Percentiles rank a stretch among this genome's conserved stretches.
Evolutionary conservation across 2,113 vertebrate genomes (phyloP).

Genomic region (Melanocharis versteri): DNA sequence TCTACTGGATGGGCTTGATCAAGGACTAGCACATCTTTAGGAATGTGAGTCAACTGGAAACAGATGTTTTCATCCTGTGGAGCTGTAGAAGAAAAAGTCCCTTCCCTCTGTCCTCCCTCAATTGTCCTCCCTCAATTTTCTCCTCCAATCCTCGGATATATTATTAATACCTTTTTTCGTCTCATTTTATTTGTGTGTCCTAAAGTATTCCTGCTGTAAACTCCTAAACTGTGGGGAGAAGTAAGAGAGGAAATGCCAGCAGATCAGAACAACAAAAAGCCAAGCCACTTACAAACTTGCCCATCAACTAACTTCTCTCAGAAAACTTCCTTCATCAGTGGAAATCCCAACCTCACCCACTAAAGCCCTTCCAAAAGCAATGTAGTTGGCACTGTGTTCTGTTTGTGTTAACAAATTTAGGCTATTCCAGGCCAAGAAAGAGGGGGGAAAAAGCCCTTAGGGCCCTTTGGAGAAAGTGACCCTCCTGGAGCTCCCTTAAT

Average conservation of each 20-base stretch:
- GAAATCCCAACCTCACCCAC: not conserved
- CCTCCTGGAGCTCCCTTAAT: not conserved
- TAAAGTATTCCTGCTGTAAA: not conserved
- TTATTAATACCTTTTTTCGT: not conserved
- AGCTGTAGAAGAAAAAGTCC: not conserved
- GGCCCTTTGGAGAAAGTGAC: not conserved
- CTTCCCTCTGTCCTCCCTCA: not conserved
- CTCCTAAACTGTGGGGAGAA: not conserved
- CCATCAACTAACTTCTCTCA: not conserved
- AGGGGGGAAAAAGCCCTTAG: accelerated
- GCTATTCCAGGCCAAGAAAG: not conserved
- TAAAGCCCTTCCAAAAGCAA: not conserved
- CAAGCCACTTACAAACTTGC: not conserved
- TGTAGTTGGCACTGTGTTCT: not conserved
- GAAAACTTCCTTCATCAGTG: not conserved
- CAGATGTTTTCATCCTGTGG: not conserved
- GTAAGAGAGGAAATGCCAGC: not conserved
- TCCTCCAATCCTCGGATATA: not conserved
- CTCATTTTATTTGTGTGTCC: not conserved
- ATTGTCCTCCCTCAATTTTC: no score
- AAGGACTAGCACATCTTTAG: not conserved
- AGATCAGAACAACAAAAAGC: not conserved
- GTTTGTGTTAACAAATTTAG: not conserved
- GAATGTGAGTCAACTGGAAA: not conserved
- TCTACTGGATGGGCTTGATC: not conserved